Conservation (phyloP, 2,797 vertebrate genomes). For the Naso thynnoides region DNA sequence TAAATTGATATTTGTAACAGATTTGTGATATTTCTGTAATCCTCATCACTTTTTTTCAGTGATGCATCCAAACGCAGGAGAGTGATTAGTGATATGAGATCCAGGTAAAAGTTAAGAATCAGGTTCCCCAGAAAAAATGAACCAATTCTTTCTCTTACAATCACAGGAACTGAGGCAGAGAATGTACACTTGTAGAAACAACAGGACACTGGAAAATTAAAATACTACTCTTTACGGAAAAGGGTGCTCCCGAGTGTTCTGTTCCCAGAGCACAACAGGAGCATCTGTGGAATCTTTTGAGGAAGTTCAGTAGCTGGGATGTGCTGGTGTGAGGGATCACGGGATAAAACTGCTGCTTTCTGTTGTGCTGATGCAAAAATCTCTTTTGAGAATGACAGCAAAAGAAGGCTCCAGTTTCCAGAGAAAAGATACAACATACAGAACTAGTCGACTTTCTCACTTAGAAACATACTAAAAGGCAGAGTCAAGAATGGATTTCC, state of each 20-base stretch:
- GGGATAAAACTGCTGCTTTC: constrained; percentile 11
- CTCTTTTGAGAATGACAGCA: background rate
- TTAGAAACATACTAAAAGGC: constrained; percentile 13
- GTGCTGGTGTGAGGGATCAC: background rate
- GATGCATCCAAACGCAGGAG: constrained; percentile 20
- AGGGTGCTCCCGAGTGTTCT: background rate
- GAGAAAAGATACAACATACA: background rate
- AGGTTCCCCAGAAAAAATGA: constrained; percentile 14
- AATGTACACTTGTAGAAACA: background rate
- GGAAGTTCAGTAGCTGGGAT: background rate
- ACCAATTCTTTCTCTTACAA: background rate
- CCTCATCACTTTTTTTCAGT: constrained; percentile 30
- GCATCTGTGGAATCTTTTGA: background rate
- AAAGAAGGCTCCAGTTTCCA: constrained; percentile 9
- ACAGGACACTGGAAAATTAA: background rate
- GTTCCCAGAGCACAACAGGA: background rate
- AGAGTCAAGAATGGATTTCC: constrained; percentile 27
- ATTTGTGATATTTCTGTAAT: constrained; percentile 46
- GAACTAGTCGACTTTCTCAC: constrained; percentile 12
- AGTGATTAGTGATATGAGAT: constrained; percentile 30
- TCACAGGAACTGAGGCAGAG: constrained; percentile 3
- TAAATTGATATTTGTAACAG: constrained; percentile 23
- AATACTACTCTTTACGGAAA: background rate
- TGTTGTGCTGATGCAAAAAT: constrained; percentile 12
- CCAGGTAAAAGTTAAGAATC: constrained; percentile 12